Base-by-base conservation (phyloP, 2,797 vertebrate species). In the Tenualosa thibaudeaui region DNA sequence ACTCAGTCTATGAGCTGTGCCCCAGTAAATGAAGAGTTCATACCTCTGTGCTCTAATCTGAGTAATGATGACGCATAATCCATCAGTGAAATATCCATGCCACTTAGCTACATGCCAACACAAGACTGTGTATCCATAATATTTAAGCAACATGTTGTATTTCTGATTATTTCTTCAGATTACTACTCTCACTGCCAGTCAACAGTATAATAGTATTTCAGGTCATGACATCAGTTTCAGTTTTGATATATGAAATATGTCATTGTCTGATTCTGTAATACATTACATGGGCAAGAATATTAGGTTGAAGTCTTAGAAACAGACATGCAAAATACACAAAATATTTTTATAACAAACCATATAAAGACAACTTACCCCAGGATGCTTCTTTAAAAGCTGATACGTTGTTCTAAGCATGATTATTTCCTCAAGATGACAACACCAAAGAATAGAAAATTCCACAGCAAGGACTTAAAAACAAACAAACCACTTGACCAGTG, bases 381-480 rank as follows among this genome's bases (percentile, higher is more conserved):
- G 94, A 90, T 95, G 93, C 86, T 93, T 95, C 91, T 89, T 93
- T 56, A 89, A 90, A 1, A 94, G 93, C 71, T 88, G 85, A 88
- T 91, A 58, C 62, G 93, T 85, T 37, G 75, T 91, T 91, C 87
- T 93, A 78, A 94, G 89, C 92, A 94, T 94, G 81, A 91, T 91
- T 87, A 71, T 19, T 68, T 31, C 71, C 88, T n/a, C n/a, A 24
- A 85, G 50, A 81, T 51, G 10, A 51, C 17, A 17, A 3, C 51
- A 37, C 22, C 40, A 37, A 37, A 75, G 37, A 40, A 83, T 65
- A 43, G 7, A 51, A 71, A 51, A 56, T 5, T 37, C 3, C 81
- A 31, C 24, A 81, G 46, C 9, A 83, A 37, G 12, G 58, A 13
- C 26, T 13, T 60, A 4, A 86, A 83, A 81, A 62, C 9, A 51